Evolutionary conservation across 2,113 vertebrate genomes (phyloP).

Genomic region (Syngnathus floridae): DNA sequence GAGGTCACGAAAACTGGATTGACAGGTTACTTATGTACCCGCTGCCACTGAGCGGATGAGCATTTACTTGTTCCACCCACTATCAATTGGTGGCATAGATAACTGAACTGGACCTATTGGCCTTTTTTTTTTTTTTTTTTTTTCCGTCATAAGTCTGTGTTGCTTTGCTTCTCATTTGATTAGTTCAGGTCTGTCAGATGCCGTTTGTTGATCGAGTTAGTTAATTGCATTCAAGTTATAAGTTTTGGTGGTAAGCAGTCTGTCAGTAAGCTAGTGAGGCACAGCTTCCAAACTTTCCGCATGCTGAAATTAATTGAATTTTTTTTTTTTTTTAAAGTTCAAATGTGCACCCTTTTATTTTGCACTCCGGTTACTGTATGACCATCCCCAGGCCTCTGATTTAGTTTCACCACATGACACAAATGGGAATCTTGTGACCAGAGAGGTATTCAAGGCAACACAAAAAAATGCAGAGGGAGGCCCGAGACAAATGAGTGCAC

Average conservation of each 20-base stretch:
- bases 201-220: conserved; percentile 22
- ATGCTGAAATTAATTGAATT: not conserved
- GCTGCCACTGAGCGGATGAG: not conserved
- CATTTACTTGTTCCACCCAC: not conserved
- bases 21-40: not conserved
- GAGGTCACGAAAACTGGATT: not conserved
- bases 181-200: not conserved
- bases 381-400: conserved; percentile 54
- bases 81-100: not conserved
- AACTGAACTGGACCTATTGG: not conserved
- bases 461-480: not conserved
- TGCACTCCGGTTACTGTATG: conserved; percentile 37
- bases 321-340: not conserved
- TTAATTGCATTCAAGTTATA: conserved; percentile 18
- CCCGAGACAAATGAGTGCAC: not conserved
- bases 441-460: conserved; percentile 45
- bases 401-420: conserved; percentile 60
- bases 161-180: not conserved
- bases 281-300: not conserved
- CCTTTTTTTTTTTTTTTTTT: not conserved
- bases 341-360: conserved; percentile 32
- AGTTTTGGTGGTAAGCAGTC: conserved; percentile 6
- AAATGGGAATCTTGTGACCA: conserved; percentile 66
- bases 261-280: not conserved
- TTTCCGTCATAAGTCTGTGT: not conserved